Evolutionary conservation across 2,113 vertebrate species (phyloP), one percentile per base, ranked within the genome.

Genomic region (Zosterops pallidus): DNA sequence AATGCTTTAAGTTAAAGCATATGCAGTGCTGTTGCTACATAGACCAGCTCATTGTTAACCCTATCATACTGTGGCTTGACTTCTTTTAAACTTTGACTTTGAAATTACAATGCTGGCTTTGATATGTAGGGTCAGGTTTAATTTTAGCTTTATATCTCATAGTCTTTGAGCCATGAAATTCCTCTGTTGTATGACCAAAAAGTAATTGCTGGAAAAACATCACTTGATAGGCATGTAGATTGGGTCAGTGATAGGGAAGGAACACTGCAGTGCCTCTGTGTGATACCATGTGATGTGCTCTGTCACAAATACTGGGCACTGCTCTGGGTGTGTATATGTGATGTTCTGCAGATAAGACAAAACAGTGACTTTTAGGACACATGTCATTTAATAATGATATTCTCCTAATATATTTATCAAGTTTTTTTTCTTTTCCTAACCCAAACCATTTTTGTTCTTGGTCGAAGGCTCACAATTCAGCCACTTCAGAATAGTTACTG

Each of bases 131-230:
- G 42, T 67, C 16, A 89, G 26, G 16, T 29, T 80, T 95, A 83
- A 77, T 93, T 94, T 90, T 74, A 74, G 59, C 10, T 70, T 39
- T 89, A 0, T 59, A n/a, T 90, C 39, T 52, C 9, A 11, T 41
- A 12, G 78, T 89, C 44, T 52, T 75, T 68, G 56, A 57, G 52
- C 72, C 22, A 56, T 90, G 68, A 67, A 76, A 83, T 33, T 67
- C 33, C 24, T 80, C 26, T 74, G 19, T 75, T 90, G 79, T 20
- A 1, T 90, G 83, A 92, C 47, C 71, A 89, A 69, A 78, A 81
- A 70, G 50, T 71, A 97, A 14, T 70, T 90, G 76, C 59, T 90
- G 88, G 75, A 74, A 90, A 93, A 92, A 72, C 46, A 85, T 92
- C 67, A 72, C 39, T 94, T 88, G 56, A 35, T 72, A 90, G 67